phyloP scores from a whole-genome alignment of 2,113 vertebrate genomes.

The Ascaphus truei region DNA sequence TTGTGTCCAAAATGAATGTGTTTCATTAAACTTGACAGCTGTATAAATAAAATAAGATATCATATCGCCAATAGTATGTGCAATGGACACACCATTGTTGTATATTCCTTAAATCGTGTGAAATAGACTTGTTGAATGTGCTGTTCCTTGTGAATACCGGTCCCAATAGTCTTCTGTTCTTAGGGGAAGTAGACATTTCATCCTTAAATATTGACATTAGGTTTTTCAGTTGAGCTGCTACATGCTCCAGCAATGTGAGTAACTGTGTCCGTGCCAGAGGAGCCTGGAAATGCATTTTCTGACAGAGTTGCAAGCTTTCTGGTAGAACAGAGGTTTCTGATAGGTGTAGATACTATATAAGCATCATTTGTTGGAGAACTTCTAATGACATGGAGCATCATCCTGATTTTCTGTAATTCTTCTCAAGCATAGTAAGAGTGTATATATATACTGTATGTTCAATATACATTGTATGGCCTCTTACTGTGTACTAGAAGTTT shows the following conservation, averaged over 20 bases:
- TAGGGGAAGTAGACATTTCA: slow-evolving; percentile 25
- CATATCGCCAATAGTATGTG: neutral
- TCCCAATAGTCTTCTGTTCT: slow-evolving; percentile 1
- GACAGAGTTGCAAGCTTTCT: too few relatives aligned
- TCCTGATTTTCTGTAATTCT: too few relatives aligned
- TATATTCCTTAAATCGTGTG: neutral
- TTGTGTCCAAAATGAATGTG: slow-evolving; percentile 38
- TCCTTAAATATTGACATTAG: slow-evolving; percentile 9
- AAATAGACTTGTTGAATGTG: neutral
- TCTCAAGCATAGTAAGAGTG: too few relatives aligned
- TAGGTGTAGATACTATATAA: neutral
- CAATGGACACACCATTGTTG: neutral
- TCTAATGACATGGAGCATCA: neutral
- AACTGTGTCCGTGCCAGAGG: neutral
- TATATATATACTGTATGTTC: too few relatives aligned
- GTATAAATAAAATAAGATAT: slow-evolving; percentile 23
- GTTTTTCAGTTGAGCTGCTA: slow-evolving; percentile 9
- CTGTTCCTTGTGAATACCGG: neutral
- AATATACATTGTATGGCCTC: too few relatives aligned
- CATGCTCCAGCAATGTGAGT: neutral
- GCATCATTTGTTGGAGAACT: neutral
- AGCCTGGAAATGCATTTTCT: too few relatives aligned
- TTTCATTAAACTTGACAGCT: slow-evolving; percentile 41
- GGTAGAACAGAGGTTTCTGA: too few relatives aligned
- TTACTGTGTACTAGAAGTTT: too few relatives aligned